These are phyloP conservation scores for Pteronura brasiliensis DNA, from an alignment of 2,113 vertebrate genomes.

Conservation along the genomic window DNA sequence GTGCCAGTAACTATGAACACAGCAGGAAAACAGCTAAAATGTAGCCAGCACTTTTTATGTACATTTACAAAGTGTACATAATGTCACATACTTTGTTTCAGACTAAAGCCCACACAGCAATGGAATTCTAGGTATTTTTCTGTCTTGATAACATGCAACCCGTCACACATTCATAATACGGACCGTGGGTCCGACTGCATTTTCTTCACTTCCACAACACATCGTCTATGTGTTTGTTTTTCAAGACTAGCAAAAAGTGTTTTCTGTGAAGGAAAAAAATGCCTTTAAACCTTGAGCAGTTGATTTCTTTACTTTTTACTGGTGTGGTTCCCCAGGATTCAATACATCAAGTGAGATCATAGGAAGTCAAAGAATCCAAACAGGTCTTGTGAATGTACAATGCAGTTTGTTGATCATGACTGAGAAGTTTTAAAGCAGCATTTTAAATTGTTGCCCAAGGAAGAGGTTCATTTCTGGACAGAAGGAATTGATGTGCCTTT, in stretches of 20 bases:
- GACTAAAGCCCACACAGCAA: not conserved
- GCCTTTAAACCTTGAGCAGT: not conserved
- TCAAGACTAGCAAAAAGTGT: not conserved
- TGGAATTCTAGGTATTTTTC: not conserved
- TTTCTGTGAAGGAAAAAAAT: not conserved
- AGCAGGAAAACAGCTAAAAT: not conserved
- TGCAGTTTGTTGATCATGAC: fast-evolving
- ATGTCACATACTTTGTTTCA: not conserved
- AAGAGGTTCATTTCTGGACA: not conserved
- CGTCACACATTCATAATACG: fast-evolving
- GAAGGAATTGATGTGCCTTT: not conserved
- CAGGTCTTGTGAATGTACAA: not conserved
- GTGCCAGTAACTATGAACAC: not conserved
- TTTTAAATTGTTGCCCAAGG: not conserved
- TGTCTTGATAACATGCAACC: not conserved
- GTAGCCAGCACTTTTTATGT: not conserved
- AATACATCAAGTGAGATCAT: not conserved
- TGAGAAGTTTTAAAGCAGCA: not conserved
- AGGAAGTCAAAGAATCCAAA: not conserved
- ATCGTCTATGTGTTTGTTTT: not conserved
- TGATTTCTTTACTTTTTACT: not conserved
- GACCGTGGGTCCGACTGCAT: not conserved
- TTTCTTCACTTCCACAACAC: not conserved
- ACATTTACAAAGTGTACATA: no score
- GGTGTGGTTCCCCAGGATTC: not conserved